These are phyloP conservation scores for Apodemia hepburni DNA, from an alignment of 2,888 invertebrate genomes.

Conservation along the genomic window DNA sequence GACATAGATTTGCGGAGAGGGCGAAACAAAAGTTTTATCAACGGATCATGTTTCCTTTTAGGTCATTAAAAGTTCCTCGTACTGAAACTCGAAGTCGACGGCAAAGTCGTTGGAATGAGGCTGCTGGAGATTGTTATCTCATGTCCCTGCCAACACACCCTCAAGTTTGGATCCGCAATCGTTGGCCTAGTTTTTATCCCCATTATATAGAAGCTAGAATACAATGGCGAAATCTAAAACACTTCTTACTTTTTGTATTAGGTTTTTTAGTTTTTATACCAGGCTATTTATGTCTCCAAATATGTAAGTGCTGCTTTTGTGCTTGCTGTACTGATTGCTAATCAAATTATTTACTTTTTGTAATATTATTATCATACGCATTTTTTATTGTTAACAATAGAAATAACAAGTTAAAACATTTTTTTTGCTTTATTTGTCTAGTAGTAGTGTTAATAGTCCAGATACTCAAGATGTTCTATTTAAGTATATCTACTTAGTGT, in stretches of 20 bases:
- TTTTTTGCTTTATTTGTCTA: background rate
- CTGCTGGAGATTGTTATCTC: slow-evolving; percentile 42
- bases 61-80: background rate
- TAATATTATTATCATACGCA: background rate
- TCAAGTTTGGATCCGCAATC: slow-evolving; percentile 38
- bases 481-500: too few species aligned
- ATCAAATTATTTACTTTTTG: background rate
- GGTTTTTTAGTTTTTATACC: slow-evolving; percentile 46
- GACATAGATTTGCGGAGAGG: slow-evolving; percentile 19
- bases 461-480: too few species aligned
- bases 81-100: slow-evolving; percentile 10
- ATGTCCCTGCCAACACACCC: slow-evolving; percentile 42
- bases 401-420: background rate
- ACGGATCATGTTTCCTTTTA: background rate
- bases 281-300: slow-evolving; percentile 41
- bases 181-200: slow-evolving; percentile 40
- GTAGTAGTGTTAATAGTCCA: too few species aligned
- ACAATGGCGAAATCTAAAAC: slow-evolving; percentile 36
- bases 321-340: slow-evolving; percentile 41
- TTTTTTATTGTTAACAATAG: background rate
- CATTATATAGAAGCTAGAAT: slow-evolving; percentile 32
- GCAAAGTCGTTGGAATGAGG: slow-evolving; percentile 29
- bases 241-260: slow-evolving; percentile 35
- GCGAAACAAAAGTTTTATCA: slow-evolving; percentile 4
- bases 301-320: slow-evolving; percentile 45